A percentile compares a stretch with the other conserved stretches of the same genome.
These are phyloP conservation scores for Zygaena filipendulae DNA, from an alignment of 2,888 invertebrate species.

Conservation along the genomic window DNA sequence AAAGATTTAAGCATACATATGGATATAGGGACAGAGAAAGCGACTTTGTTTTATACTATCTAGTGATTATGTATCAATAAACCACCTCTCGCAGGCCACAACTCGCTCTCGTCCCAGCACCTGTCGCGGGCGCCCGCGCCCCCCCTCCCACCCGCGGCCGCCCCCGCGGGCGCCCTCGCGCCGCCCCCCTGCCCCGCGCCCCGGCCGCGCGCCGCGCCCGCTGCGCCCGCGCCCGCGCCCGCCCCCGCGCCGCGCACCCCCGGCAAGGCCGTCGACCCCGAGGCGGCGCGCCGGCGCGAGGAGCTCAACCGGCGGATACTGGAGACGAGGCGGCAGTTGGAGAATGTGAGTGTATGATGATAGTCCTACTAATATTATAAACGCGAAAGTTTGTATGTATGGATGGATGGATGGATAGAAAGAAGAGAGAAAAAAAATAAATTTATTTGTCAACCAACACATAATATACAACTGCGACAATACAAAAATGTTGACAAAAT, in stretches of 20 bases:
- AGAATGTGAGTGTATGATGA: slow-evolving; percentile 83
- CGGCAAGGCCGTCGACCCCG: slow-evolving; percentile 69
- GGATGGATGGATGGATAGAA: too few species aligned
- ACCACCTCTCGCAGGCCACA: slow-evolving; percentile 50
- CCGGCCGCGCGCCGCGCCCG: slow-evolving; percentile 43
- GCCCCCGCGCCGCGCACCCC: slow-evolving; percentile 67
- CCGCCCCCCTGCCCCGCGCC: slow-evolving; percentile 32
- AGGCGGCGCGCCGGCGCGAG: slow-evolving; percentile 74
- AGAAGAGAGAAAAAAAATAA: too few species aligned
- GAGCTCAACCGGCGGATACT: slow-evolving; percentile 82
- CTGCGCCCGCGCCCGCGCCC: slow-evolving; percentile 56
- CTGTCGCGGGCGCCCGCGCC: slow-evolving; percentile 55
- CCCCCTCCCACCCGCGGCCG: slow-evolving; percentile 40
- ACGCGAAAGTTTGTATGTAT: too few species aligned
- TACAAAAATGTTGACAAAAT: too few species aligned
- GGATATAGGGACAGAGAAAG: too few species aligned
- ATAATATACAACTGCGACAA: too few species aligned
- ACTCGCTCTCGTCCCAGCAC: slow-evolving; percentile 74
- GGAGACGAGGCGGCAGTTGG: slow-evolving; percentile 86
- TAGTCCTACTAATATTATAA: too few species aligned
- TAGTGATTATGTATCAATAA: too few species aligned
- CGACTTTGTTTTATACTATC: too few species aligned
- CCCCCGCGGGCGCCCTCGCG: slow-evolving; percentile 63
- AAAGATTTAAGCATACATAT: too few species aligned
- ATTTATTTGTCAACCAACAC: too few species aligned